Conservation (phyloP, 2,113 vertebrate species). For the Malurus melanocephalus region DNA sequence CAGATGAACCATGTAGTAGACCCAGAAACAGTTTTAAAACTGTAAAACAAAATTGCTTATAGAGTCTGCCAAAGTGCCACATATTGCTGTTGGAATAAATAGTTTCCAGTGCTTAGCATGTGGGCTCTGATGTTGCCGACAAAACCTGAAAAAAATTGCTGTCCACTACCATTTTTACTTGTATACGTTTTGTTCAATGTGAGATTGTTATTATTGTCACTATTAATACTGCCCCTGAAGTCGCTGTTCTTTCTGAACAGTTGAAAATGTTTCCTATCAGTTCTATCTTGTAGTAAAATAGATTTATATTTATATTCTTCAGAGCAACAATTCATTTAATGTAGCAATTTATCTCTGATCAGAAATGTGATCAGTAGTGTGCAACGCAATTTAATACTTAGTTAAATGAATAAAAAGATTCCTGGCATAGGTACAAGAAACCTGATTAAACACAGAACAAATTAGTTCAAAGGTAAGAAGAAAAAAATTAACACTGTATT, state of each 20-base stretch:
- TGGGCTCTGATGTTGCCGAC: conserved; percentile 51
- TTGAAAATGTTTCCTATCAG: neutral
- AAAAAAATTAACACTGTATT: neutral
- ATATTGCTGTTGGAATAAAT: conserved; percentile 69
- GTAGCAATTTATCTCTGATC: neutral
- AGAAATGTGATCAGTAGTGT: neutral
- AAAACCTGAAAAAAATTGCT: neutral
- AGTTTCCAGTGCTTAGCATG: conserved; percentile 69
- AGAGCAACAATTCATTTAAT: neutral
- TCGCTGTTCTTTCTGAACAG: neutral
- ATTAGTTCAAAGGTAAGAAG: neutral
- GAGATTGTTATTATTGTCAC: neutral
- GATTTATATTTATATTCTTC: neutral
- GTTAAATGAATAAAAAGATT: neutral
- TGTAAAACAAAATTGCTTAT: conserved; percentile 73
- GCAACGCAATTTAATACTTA: neutral
- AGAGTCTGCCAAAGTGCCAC: conserved; percentile 68
- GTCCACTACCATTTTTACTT: neutral
- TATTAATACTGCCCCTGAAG: neutral
- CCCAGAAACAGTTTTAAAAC: conserved; percentile 68
- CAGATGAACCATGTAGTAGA: conserved; percentile 75
- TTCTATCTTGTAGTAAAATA: neutral
- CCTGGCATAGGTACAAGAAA: neutral
- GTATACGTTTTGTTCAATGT: neutral
- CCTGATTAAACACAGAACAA: neutral